Evolutionary conservation across 2,888 invertebrate species (phyloP).

Genomic region (Empis stercorea): DNA sequence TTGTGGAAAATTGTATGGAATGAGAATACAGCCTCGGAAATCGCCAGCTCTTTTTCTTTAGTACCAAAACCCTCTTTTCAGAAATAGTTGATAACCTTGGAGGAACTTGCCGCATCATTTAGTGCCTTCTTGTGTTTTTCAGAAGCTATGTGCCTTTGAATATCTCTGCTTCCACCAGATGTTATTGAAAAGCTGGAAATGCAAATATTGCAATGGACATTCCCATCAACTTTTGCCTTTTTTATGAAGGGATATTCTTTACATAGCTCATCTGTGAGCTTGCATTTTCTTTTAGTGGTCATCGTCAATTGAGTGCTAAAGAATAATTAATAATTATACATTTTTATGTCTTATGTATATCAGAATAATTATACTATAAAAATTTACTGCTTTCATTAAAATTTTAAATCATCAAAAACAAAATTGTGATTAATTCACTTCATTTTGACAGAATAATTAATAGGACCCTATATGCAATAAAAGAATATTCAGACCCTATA

Average conservation of each 20-base stretch:
- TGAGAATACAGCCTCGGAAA: slow-evolving; percentile 2
- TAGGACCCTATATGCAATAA: background rate
- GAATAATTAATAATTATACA: no score
- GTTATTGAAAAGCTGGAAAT: background rate
- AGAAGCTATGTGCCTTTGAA: background rate
- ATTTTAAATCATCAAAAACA: no score
- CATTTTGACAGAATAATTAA: background rate
- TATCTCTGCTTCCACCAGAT: background rate
- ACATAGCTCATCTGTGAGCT: background rate
- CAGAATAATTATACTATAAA: background rate
- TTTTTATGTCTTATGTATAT: background rate
- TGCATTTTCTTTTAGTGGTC: background rate
- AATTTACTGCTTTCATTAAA: background rate
- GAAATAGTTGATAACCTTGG: background rate
- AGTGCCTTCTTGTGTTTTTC: background rate
- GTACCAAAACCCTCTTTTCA: background rate
- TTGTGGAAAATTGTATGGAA: slow-evolving; percentile 4
- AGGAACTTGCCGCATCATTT: background rate
- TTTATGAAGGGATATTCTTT: background rate
- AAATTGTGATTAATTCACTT: background rate
- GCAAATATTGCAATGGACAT: background rate
- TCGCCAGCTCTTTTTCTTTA: slow-evolving; percentile 1
- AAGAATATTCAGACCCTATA: background rate
- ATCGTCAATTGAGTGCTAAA: background rate
- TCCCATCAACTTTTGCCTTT: background rate